Evolutionary conservation across 2,888 invertebrate genomes (phyloP).

Genomic region (Rotaria socialis): DNA sequence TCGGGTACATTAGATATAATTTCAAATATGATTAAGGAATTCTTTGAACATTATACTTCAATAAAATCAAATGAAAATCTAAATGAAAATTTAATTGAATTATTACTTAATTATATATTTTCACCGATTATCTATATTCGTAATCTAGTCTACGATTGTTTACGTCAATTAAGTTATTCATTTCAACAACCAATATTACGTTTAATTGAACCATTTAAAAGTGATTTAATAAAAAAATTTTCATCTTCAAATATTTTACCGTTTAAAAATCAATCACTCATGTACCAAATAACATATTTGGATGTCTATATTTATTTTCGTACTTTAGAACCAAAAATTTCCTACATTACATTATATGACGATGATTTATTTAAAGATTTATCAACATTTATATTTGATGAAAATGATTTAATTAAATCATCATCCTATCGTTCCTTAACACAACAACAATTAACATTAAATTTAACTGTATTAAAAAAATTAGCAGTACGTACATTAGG

Average conservation of each 20-base stretch:
- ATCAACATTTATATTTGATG: background rate
- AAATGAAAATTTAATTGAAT: background rate
- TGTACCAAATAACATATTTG: background rate
- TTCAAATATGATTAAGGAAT: background rate
- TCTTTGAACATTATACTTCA: background rate
- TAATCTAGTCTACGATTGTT: background rate
- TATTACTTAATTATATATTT: conserved; percentile 7
- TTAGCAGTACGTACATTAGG: background rate
- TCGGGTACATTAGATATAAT: background rate
- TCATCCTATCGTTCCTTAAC: conserved; percentile 20
- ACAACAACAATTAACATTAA: conserved; percentile 21
- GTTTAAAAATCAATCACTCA: conserved; percentile 24
- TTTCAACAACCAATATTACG: background rate
- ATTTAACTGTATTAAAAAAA: background rate
- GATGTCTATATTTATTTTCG: background rate
- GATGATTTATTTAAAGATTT: conserved; percentile 32
- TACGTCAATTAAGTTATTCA: background rate
- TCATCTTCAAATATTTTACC: conserved; percentile 6
- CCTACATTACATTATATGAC: background rate
- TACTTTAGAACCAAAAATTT: conserved; percentile 16
- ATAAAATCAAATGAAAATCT: background rate
- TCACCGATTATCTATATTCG: background rate
- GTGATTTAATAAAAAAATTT: background rate
- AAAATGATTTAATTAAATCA: background rate
- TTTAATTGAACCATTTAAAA: conserved; percentile 35